Conservation (phyloP, 2,797 vertebrate genomes). For the Cynodonichthys magdalenae region DNA sequence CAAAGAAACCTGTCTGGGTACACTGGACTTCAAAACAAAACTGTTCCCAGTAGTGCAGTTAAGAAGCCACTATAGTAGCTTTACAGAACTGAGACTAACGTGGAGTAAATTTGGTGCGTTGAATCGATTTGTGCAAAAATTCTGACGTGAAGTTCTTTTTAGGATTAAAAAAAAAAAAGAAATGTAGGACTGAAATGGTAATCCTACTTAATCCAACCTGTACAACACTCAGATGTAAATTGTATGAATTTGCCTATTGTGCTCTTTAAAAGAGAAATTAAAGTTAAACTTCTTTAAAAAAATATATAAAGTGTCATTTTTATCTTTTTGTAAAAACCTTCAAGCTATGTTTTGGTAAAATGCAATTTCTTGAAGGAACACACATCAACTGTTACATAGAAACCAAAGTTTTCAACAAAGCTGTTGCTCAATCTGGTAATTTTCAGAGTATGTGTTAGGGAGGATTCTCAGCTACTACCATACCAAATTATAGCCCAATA, state of each 20-base stretch:
- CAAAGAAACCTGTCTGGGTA: constrained; percentile 57
- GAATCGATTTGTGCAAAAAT: constrained; percentile 71
- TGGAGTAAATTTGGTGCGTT: constrained; percentile 68
- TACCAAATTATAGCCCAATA: no score
- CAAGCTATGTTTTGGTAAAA: not conserved
- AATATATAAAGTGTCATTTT: constrained; percentile 19
- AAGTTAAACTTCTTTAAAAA: constrained; percentile 1
- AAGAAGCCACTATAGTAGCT: constrained; percentile 64
- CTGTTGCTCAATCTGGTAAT: no score
- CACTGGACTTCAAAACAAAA: constrained; percentile 60
- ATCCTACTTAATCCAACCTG: no score
- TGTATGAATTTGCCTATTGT: not conserved
- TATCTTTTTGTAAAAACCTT: not conserved
- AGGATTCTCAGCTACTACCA: no score
- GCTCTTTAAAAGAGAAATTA: constrained; percentile 4
- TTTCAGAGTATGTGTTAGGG: no score
- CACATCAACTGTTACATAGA: no score
- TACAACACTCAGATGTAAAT: no score
- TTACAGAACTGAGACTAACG: constrained; percentile 59
- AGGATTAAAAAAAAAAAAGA: constrained; percentile 29
- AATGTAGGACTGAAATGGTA: constrained; percentile 24
- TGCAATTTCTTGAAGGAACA: no score
- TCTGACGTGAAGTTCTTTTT: constrained; percentile 18
- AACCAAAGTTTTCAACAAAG: no score
- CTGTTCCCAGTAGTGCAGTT: constrained; percentile 79